Evolutionary conservation across 2,888 invertebrate species (phyloP), one percentile per base, ranked within the genome.

Genomic region (Drosophila kanekoi): DNA sequence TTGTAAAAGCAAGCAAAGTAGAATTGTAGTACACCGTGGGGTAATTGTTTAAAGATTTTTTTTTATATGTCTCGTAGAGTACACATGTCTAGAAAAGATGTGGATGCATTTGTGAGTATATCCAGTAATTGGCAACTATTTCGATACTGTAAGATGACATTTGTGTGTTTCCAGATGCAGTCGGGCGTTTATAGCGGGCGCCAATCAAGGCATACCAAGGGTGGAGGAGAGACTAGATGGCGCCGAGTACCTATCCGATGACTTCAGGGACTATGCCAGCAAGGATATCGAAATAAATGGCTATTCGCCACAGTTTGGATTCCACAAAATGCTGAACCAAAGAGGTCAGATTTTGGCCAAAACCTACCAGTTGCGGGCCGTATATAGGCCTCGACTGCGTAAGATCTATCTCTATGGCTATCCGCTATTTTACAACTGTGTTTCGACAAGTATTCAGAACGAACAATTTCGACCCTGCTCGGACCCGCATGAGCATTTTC

Each of bases 131-230:
- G 10, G 28, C 1, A 11, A 38, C 2, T 1, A n/a, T 6, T 16
- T 23, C 10, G 20, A 5, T 14, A 18, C 11, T 0, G n/a, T 32
- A 9, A 32, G 13, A 35, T 16, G 1, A 5, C 3, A 4, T 5
- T 0, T 37, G 1, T 37, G 4, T 37, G 10, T 11, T 18, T 33
- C 1, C 33, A 77, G 78, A 16, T 59, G 78, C n/a, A 64, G 70
- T 66, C 70, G 73, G 3, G 63, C 74, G 11, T 63, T 77, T 8
- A 28, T 69, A 20, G 60, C 78, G 14, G 70, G 65, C 16, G 35
- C 65, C 10, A 77, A 60, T 40, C 58, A 62, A 4, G 40, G 28
- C 8, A 45, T 16, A 32, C 14, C 23, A 28, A 47, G 32, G 9
- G 20, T 41, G 3, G 65, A 59, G 10, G 65, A 72, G 5, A 37